Evolutionary conservation across 1,140 invertebrate species (phyloP).

Genomic region (Drosophila simulans): DNA sequence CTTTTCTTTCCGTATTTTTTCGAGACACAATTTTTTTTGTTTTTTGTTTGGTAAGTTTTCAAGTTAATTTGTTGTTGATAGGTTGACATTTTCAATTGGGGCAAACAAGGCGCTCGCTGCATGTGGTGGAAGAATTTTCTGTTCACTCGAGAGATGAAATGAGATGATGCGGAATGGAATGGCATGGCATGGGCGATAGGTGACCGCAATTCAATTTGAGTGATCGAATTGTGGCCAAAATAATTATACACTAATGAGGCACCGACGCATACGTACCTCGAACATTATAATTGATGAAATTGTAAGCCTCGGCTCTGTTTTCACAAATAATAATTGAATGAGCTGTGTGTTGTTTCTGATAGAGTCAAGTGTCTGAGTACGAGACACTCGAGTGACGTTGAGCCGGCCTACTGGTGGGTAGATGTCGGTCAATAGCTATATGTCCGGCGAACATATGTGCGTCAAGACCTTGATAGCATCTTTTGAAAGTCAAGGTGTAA

Average conservation of each 20-base stretch:
- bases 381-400: constrained; percentile 34
- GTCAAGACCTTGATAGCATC: constrained; percentile 27
- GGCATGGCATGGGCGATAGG: constrained; percentile 17
- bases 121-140: constrained; percentile 56
- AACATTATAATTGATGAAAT: constrained; percentile 25
- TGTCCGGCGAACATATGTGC: constrained; percentile 10
- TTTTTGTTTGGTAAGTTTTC: constrained; percentile 61
- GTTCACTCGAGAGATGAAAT: constrained; percentile 39
- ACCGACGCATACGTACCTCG: not conserved
- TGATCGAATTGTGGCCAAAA: constrained; percentile 51
- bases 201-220: constrained; percentile 58
- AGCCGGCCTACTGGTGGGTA: constrained; percentile 36
- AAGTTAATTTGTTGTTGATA: constrained; percentile 81
- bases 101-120: constrained; percentile 64
- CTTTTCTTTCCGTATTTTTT: constrained; percentile 42
- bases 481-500: constrained; percentile 15
- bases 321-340: constrained; percentile 38
- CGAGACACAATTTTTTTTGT: constrained; percentile 12
- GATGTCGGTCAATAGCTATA: constrained; percentile 17
- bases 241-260: constrained; percentile 52
- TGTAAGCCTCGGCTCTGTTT: constrained; percentile 29
- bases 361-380: constrained; percentile 26
- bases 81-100: constrained; percentile 79
- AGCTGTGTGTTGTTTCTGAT: constrained; percentile 28
- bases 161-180: constrained; percentile 40